A percentile compares a stretch with the other conserved stretches of the same genome.
These are phyloP conservation scores for Drosophila chauvacae DNA, from an alignment of 1,140 invertebrate species.

Conservation along the genomic window DNA sequence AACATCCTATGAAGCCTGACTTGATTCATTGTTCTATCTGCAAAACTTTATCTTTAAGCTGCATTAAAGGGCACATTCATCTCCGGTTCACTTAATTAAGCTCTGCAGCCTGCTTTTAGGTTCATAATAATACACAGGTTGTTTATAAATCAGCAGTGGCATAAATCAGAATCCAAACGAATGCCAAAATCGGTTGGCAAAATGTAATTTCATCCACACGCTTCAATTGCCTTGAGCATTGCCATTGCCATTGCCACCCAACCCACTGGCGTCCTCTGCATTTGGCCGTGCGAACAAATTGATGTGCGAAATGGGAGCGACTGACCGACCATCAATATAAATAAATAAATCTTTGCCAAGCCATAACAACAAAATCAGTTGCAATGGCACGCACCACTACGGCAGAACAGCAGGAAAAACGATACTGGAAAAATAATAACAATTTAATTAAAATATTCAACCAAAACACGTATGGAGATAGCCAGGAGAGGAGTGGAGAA, in stretches of 20 bases:
- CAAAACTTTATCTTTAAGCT: conserved; percentile 20
- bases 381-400: conserved; percentile 69
- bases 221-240: conserved; percentile 77
- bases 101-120: conserved; percentile 47
- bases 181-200: conserved; percentile 48
- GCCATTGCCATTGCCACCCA: conserved; percentile 35
- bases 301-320: conserved; percentile 52
- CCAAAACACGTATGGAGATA: conserved; percentile 66
- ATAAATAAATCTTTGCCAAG: conserved; percentile 78
- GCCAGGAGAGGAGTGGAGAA: conserved; percentile 28
- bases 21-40: conserved; percentile 21
- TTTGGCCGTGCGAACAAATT: conserved; percentile 60
- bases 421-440: conserved; percentile 75
- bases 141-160: conserved; percentile 77
- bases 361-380: conserved; percentile 81
- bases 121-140: conserved; percentile 80
- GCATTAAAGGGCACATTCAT: conserved; percentile 15
- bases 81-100: conserved; percentile 49
- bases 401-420: conserved; percentile 30
- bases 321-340: conserved; percentile 71
- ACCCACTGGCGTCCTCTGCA: not conserved
- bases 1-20: not conserved
- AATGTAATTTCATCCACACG: conserved; percentile 74
- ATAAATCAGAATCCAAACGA: conserved; percentile 67
- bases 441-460: conserved; percentile 81